Percentiles rank a stretch among this genome's conserved stretches.
These are phyloP conservation scores for Bryconaethiops microstoma DNA, from an alignment of 2,797 vertebrate genomes.

Conservation along the genomic window DNA sequence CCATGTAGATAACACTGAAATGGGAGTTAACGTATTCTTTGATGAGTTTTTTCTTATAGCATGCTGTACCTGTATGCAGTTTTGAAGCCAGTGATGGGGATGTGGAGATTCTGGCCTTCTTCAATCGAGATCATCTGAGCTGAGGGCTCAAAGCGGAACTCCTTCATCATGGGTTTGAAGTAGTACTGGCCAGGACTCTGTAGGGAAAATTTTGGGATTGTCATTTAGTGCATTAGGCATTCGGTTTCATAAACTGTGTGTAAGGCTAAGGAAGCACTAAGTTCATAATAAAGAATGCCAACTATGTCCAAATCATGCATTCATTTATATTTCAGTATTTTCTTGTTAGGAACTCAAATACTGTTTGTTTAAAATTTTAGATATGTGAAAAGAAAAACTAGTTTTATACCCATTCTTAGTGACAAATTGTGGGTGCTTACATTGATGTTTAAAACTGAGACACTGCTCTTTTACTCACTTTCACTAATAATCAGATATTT, in stretches of 20 bases:
- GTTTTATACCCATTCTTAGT: too few species aligned
- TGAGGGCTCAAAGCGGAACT: constrained; percentile 94
- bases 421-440: too few species aligned
- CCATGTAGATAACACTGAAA: not conserved
- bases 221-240: not conserved
- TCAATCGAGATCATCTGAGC: constrained; percentile 98
- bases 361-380: too few species aligned
- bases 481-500: not conserved
- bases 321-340: too few species aligned
- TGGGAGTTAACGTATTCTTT: not conserved
- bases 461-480: too few species aligned
- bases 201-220: not conserved
- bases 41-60: not conserved
- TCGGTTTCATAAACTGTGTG: not conserved
- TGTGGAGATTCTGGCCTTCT: constrained; percentile 92
- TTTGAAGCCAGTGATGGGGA: constrained; percentile 89
- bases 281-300: too few species aligned
- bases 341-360: too few species aligned
- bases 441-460: too few species aligned
- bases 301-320: too few species aligned
- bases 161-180: constrained; percentile 99
- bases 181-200: constrained; percentile 99
- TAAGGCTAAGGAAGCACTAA: not conserved
- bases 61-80: constrained; percentile 91
- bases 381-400: too few species aligned